Base-by-base conservation (phyloP, 2,113 vertebrate species). In the Loxodonta africana region DNA sequence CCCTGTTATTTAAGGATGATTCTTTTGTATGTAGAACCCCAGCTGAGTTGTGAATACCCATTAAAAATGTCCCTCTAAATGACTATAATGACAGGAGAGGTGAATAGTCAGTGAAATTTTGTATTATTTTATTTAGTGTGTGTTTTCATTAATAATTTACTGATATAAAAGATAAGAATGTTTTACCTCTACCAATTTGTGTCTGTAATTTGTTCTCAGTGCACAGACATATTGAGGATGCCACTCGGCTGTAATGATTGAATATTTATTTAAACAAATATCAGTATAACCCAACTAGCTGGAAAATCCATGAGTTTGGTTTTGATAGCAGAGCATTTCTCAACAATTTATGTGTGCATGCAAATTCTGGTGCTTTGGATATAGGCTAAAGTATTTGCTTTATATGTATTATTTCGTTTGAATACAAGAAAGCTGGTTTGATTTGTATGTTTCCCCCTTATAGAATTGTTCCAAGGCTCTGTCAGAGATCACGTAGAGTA, bases 391-490 rank as follows among this genome's bases (percentile, higher is more conserved):
- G 98, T 99, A 99, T 99, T 99, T 99, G 98, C 98, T 99, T 99
- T 98, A 98, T 99, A 98, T 99, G 98, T 99, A 99, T 99, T 99
- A 99, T 99, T 99, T 99, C 98, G 98, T 98, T 98, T 99, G 99
- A 99, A 99, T 99, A 99, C 98, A 99, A 99, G 98, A 98, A 98
- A 98, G 98, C 98, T 98, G 98, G 98, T 98, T 99, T 99, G 99
- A 99, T 99, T 99, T 99, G 99, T 99, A 99, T 99, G 98, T 99
- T 99, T 99, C 98, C 95, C 98, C 98, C 99, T 99, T 99, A 99
- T 99, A 99, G 99, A 99, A 99, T 99, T 99, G 99, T 99, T 99
- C 99, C 98, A 99, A 99, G 98, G 98, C 99, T 99, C 99, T 99
- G 99, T 99, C 99, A 99, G 99, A 99, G 99, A 99, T 99, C 98